These are phyloP conservation scores for Teleogryllus occipitalis DNA, from an alignment of 1,140 invertebrate species.

Conservation along the genomic window DNA sequence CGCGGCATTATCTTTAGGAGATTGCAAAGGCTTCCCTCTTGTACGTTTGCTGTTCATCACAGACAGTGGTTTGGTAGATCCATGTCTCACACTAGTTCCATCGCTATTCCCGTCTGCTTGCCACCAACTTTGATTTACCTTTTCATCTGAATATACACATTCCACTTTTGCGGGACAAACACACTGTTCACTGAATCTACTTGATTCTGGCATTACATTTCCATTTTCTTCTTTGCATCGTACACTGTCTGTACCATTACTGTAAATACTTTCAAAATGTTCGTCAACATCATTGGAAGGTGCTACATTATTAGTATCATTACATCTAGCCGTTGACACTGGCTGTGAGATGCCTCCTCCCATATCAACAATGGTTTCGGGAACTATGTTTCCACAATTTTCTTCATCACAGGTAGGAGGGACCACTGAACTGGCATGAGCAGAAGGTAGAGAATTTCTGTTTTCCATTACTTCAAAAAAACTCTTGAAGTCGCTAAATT, in stretches of 20 bases:
- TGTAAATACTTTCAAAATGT: constrained; percentile 29
- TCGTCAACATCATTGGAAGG: constrained; percentile 23
- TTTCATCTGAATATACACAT: not conserved
- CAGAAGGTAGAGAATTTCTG: constrained; percentile 18
- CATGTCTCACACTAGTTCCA: not conserved
- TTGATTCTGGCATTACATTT: constrained; percentile 20
- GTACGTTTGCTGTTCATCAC: constrained; percentile 16
- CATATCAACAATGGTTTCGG: not conserved
- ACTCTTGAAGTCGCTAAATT: constrained; percentile 29
- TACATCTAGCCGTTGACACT: not conserved
- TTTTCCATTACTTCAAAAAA: constrained; percentile 29
- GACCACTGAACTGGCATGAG: constrained; percentile 20
- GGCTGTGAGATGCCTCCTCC: constrained; percentile 20
- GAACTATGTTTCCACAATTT: constrained; percentile 13
- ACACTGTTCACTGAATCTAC: not conserved
- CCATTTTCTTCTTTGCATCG: constrained; percentile 22
- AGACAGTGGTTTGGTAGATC: constrained; percentile 15
- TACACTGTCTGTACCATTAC: constrained; percentile 23
- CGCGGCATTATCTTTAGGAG: constrained; percentile 22
- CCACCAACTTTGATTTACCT: not conserved
- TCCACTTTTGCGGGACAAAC: not conserved
- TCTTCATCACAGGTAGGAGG: constrained; percentile 21
- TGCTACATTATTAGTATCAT: constrained; percentile 20
- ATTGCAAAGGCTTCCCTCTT: constrained; percentile 12
- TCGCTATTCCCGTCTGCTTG: not conserved